phyloP scores from a whole-genome alignment of 2,797 vertebrate genomes.

The Takifugu ocellatus region DNA sequence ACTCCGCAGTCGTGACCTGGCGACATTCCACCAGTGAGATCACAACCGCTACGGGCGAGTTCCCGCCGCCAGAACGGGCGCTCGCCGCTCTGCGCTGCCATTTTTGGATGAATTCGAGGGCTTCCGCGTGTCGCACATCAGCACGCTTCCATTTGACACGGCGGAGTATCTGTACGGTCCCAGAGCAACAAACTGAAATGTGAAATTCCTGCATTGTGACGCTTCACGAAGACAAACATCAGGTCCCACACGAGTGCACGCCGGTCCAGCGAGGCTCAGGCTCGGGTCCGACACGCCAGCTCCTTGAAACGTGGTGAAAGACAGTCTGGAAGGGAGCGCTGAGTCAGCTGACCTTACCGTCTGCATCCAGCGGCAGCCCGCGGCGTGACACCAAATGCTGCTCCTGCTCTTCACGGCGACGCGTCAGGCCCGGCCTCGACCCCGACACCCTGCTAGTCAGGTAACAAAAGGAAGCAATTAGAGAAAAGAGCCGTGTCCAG shows the following conservation, averaged over 20 bases:
- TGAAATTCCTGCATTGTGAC: too few species aligned
- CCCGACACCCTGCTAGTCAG: slow-evolving; percentile 97
- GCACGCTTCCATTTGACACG: too few species aligned
- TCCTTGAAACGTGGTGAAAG: slow-evolving; percentile 63
- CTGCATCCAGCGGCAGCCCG: slow-evolving; percentile 84
- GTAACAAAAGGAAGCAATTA: slow-evolving; percentile 98
- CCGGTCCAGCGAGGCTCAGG: slow-evolving; percentile 38
- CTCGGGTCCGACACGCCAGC: slow-evolving; percentile 51
- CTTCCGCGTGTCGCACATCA: too few species aligned
- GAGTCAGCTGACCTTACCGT: slow-evolving; percentile 88
- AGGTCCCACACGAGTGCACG: slow-evolving; percentile 33
- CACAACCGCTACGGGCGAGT: background rate
- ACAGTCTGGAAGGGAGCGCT: slow-evolving; percentile 74
- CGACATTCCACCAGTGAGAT: background rate
- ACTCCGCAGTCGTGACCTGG: background rate
- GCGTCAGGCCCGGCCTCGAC: slow-evolving; percentile 91
- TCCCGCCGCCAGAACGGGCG: too few species aligned
- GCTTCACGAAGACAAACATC: too few species aligned
- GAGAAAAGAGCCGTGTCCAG: slow-evolving; percentile 71
- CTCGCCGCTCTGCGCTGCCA: too few species aligned
- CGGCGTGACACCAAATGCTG: slow-evolving; percentile 79
- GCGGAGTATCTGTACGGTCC: too few species aligned
- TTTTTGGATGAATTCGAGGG: too few species aligned
- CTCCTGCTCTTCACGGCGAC: slow-evolving; percentile 91
- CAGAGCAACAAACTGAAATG: too few species aligned